Conservation (phyloP, 1,140 invertebrate species). For the Brachionus paranguensis region DNA sequence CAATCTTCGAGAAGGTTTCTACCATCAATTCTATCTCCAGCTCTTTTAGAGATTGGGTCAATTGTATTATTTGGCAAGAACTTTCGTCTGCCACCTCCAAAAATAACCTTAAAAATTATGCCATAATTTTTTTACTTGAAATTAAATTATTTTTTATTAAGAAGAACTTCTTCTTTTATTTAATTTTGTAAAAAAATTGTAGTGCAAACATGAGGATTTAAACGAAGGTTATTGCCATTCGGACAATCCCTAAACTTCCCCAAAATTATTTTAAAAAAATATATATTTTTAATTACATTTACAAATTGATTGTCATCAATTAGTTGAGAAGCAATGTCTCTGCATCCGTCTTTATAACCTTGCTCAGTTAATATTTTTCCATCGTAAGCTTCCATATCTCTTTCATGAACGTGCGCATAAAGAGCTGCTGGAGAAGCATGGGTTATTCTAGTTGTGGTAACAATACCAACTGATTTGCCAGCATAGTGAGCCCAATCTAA, state of each 20-base stretch:
- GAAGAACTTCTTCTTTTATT: no score
- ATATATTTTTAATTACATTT: background rate
- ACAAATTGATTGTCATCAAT: constrained; percentile 43
- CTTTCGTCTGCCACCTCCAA: constrained; percentile 29
- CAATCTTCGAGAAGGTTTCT: constrained; percentile 26
- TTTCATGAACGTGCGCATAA: constrained; percentile 64
- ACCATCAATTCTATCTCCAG: constrained; percentile 21
- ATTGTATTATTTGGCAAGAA: background rate
- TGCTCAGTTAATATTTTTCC: constrained; percentile 40
- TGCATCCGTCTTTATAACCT: constrained; percentile 49
- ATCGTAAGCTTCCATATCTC: constrained; percentile 49
- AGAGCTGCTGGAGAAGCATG: constrained; percentile 77
- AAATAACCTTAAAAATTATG: background rate
- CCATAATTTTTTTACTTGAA: no score
- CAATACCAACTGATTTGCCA: constrained; percentile 70
- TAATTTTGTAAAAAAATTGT: no score
- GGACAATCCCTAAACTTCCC: no score
- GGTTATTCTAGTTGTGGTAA: constrained; percentile 79
- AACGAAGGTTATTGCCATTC: no score
- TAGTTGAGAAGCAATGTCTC: constrained; percentile 53
- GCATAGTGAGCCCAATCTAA: constrained; percentile 21
- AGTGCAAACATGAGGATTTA: no score
- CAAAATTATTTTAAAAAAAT: no score
- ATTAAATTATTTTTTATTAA: no score
- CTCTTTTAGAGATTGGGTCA: background rate